Conservation (phyloP, 2,888 invertebrate species). For the Lasioglossum morio region DNA sequence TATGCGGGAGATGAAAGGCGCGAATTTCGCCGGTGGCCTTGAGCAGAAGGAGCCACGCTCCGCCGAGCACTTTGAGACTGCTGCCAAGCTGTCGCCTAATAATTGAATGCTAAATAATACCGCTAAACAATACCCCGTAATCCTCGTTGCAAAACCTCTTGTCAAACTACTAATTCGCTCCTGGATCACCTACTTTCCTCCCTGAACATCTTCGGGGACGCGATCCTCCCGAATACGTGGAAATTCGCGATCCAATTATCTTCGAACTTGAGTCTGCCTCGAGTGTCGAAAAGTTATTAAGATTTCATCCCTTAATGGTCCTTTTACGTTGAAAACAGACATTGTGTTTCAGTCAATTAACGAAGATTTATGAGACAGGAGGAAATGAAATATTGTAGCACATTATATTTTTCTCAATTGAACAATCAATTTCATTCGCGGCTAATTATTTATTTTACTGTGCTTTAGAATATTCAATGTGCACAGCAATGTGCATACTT, state of each 20-base stretch:
- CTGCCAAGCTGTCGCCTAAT: constrained; percentile 27
- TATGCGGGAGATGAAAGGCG: neutral
- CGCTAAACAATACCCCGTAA: neutral
- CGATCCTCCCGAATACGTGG: neutral
- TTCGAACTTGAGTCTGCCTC: neutral
- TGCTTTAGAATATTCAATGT: neutral
- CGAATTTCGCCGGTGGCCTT: constrained; percentile 32
- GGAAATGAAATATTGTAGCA: neutral
- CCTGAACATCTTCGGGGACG: neutral
- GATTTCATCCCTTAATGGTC: no score
- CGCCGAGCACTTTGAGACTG: neutral
- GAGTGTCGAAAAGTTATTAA: neutral
- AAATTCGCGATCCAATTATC: neutral
- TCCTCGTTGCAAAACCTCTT: neutral
- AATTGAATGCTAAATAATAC: constrained; percentile 44
- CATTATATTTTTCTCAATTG: neutral
- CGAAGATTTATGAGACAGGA: neutral
- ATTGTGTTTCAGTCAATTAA: no score
- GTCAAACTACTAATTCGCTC: neutral
- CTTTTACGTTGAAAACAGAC: no score
- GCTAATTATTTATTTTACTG: neutral
- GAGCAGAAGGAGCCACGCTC: neutral
- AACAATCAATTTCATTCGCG: neutral
- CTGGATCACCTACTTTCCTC: neutral
- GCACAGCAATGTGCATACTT: neutral